Base-by-base conservation (phyloP, 2,113 vertebrate genomes). In the Nannospalax galili region DNA sequence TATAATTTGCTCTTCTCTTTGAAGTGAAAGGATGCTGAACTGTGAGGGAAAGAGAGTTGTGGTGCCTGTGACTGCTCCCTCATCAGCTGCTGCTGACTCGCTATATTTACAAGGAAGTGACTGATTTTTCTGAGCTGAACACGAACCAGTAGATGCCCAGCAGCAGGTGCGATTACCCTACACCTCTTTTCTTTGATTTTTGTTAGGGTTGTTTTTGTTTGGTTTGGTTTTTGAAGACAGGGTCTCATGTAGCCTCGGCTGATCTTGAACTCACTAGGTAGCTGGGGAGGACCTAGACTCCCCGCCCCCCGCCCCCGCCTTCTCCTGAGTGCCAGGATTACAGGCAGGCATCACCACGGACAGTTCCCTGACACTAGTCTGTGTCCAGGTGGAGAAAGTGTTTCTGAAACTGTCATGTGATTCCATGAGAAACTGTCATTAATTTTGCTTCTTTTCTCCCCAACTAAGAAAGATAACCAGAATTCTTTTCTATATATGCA, bases 401-500 rank as follows among this genome's bases (percentile, higher is more conserved):
- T 84, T 79, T 70, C 64, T 79, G 69, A 93, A 87, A 56, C 26
- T 79, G 6, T 94, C 30, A 10, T 62, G 48, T 74, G 52, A 10
- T 35, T 92, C 12, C n/a, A 4, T 32, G 37, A 94, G 58, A 89
- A 64, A 20, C 45, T 69, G n/a, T 70, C 72, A 89, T 58, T 52
- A 48, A 78, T 79, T 79, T 64, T n/a, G 0, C 5, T 2, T 42
- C 81, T 48, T 42, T 35, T 19, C 74, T 42, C 58, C 9, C 82
- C 58, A 92, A 88, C 37, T 80, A 37, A 56, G 35, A 80, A 87
- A 69, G 52, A 84, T 35, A 87, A 58, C 67, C 62, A 93, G 65
- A 64, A 87, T 30, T 45, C 15, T 77, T 96, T n/a, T n/a, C n/a
- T n/a, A n/a, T n/a, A n/a, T n/a, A n/a, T n/a, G n/a, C n/a, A n/a